These are phyloP conservation scores for Subanguina moxae DNA, from an alignment of 1,140 invertebrate species.

Conservation along the genomic window DNA sequence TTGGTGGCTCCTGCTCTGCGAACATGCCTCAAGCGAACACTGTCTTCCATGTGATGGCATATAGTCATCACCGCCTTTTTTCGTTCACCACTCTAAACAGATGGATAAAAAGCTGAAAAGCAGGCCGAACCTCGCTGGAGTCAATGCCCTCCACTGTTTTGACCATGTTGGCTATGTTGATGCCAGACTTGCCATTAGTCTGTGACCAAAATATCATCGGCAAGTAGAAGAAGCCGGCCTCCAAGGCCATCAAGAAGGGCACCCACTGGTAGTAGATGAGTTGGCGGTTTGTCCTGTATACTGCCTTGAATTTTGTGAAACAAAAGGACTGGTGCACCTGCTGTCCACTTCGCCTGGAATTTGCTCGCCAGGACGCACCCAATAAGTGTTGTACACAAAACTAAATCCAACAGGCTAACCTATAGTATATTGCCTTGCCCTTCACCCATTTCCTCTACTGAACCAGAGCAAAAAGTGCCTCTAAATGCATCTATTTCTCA, in stretches of 20 bases:
- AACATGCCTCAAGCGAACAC: constrained; percentile 36
- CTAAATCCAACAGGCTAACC: constrained; percentile 22
- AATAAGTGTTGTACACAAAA: constrained; percentile 60
- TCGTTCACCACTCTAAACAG: constrained; percentile 45
- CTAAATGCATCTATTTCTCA: no score
- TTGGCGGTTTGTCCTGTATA: constrained; percentile 47
- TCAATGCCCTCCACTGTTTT: constrained; percentile 43
- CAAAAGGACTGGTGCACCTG: constrained; percentile 12
- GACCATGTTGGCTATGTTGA: constrained; percentile 50
- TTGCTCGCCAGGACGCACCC: constrained; percentile 48
- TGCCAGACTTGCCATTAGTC: constrained; percentile 41
- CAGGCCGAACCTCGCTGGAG: constrained; percentile 22
- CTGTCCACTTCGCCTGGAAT: constrained; percentile 44
- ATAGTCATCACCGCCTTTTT: constrained; percentile 42
- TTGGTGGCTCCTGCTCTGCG: constrained; percentile 19
- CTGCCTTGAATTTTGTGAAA: background rate
- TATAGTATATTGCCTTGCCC: background rate
- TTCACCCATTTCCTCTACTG: no score
- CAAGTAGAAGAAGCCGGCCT: constrained; percentile 64
- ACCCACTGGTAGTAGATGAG: constrained; percentile 63
- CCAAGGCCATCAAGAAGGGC: constrained; percentile 60
- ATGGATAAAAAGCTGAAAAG: no score
- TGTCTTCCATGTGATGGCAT: constrained; percentile 45
- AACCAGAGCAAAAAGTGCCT: no score
- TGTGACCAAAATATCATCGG: constrained; percentile 62